Conservation (phyloP, 2,113 vertebrate genomes). For the Vanacampus margaritifer region DNA sequence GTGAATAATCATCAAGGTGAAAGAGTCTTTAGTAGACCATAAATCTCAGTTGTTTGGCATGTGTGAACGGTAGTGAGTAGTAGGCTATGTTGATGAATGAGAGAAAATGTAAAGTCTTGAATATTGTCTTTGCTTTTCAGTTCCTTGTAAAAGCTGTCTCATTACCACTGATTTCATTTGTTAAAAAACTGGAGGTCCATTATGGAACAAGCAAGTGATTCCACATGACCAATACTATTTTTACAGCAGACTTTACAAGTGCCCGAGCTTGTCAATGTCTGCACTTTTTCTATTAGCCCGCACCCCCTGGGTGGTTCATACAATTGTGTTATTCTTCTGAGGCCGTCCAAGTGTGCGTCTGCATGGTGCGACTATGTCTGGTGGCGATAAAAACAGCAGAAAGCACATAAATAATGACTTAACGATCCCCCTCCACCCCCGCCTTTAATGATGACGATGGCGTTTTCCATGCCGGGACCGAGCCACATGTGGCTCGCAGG, state of each 20-base stretch:
- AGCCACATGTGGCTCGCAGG: constrained; percentile 74
- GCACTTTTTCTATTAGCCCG: constrained; percentile 50
- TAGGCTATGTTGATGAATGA: background rate
- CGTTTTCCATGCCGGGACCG: constrained; percentile 42
- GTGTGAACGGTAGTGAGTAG: too few relatives aligned
- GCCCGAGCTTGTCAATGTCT: constrained; percentile 54
- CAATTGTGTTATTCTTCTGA: constrained; percentile 63
- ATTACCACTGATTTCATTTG: background rate
- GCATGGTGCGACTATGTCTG: constrained; percentile 50
- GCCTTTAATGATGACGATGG: constrained; percentile 62
- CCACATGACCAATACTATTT: constrained; percentile 50
- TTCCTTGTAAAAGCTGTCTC: background rate
- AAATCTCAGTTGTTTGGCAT: too few relatives aligned
- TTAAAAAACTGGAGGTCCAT: constrained; percentile 11
- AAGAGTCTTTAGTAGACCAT: too few relatives aligned
- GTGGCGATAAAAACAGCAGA: constrained; percentile 69
- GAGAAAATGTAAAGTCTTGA: constrained; percentile 52
- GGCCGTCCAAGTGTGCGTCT: constrained; percentile 52
- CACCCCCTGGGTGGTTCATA: constrained; percentile 46
- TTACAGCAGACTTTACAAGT: constrained; percentile 44
- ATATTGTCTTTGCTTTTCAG: constrained; percentile 7
- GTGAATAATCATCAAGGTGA: too few relatives aligned
- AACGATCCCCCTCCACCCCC: constrained; percentile 66
- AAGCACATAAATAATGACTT: constrained; percentile 73
- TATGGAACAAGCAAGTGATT: constrained; percentile 23